phyloP scores from a whole-genome alignment of 2,113 vertebrate species.

The Brevimyrus niger region DNA sequence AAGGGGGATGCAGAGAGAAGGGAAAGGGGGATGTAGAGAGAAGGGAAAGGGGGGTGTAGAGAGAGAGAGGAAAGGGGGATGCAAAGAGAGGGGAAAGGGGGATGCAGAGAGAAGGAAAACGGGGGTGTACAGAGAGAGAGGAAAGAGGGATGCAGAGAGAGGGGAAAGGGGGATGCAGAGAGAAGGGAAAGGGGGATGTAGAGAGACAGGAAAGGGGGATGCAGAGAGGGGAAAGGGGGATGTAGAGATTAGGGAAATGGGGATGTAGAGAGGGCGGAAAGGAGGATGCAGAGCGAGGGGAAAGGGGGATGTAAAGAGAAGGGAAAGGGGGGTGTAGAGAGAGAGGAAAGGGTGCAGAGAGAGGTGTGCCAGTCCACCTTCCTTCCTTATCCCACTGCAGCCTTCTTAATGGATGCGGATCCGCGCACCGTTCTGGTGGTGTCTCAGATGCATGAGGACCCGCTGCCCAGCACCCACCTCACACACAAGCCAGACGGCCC shows the following conservation, averaged over 20 bases:
- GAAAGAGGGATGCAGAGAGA: no score
- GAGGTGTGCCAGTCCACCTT: constrained; percentile 19
- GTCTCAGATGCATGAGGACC: not conserved
- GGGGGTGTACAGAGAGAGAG: no score
- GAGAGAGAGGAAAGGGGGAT: no score
- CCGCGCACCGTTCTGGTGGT: not conserved
- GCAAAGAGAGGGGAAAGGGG: no score
- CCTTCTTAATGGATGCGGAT: constrained; percentile 24
- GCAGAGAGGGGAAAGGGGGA: not conserved
- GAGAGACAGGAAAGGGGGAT: no score
- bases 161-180: no score
- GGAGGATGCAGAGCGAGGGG: not conserved
- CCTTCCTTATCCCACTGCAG: constrained; percentile 16
- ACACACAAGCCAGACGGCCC: constrained; percentile 1
- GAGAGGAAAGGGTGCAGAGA: not conserved
- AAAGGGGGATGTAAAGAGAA: not conserved
- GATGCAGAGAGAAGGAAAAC: no score
- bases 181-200: no score
- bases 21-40: no score
- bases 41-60: no score
- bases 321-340: not conserved
- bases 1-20: no score
- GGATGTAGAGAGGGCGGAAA: not conserved
- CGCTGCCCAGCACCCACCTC: not conserved
- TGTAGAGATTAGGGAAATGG: no score